Evolutionary conservation across 2,113 vertebrate genomes (phyloP).

Genomic region (Prinia subflava): DNA sequence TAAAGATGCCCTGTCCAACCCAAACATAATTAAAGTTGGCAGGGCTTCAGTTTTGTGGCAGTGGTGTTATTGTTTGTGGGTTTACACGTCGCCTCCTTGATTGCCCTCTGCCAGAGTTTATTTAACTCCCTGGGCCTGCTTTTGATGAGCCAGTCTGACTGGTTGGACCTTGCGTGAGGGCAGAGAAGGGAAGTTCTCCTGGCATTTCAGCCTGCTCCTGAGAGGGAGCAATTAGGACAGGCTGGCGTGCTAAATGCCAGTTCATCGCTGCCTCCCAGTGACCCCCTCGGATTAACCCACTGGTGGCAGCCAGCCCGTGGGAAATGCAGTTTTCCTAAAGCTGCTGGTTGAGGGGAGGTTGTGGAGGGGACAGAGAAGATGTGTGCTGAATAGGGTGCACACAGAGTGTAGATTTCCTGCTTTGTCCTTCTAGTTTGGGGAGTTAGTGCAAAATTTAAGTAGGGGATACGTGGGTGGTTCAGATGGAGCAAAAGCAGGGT

Average conservation of each 20-base stretch:
- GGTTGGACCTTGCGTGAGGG: conserved; percentile 76
- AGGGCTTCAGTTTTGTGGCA: conserved; percentile 55
- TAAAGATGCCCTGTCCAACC: conserved; percentile 60
- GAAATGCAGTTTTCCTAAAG: accelerated
- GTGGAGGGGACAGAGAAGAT: background rate
- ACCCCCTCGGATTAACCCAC: background rate
- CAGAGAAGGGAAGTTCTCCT: conserved; percentile 40
- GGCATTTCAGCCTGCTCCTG: background rate
- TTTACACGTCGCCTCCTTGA: conserved; percentile 61
- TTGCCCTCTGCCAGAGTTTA: conserved; percentile 78
- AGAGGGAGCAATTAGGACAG: conserved; percentile 55
- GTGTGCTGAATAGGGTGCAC: accelerated
- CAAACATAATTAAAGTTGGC: conserved; percentile 74
- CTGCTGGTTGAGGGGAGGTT: background rate
- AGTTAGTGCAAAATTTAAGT: background rate
- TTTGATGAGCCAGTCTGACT: conserved; percentile 75
- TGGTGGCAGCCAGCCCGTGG: background rate
- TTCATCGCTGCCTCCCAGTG: background rate
- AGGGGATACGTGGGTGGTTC: background rate
- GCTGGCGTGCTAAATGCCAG: background rate
- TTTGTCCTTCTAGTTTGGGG: background rate
- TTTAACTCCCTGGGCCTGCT: conserved; percentile 72
- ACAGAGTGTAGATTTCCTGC: accelerated
- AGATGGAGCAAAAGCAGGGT: background rate
- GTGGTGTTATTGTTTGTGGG: conserved; percentile 33